Base-by-base conservation (phyloP, 1,140 invertebrate species). In the Cydia strobilella region DNA sequence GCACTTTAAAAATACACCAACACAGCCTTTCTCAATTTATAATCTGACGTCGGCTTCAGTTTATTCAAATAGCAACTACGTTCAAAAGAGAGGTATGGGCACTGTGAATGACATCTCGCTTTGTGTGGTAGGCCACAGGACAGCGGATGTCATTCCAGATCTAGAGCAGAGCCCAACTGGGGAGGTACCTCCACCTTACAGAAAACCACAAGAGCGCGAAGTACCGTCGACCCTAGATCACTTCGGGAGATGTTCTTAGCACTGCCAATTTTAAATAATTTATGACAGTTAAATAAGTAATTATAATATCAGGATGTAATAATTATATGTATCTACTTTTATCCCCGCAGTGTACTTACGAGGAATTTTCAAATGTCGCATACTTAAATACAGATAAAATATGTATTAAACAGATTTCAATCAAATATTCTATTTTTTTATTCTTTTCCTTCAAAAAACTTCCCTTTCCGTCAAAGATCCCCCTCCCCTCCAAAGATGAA, bases 381-480 rank as follows among this genome's bases (percentile, higher is more conserved):
- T 59, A 51, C 15, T 51, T 20, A 59, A 59, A 51, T 51, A 54
- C 54, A 59, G 54, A 23, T 59, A 23, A 59, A 59, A 54, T 54
- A 25, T 66, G 4, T 39, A 39, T 69, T 39, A 69, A 27, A 69
- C 25, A 39, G 65, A 69, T 4, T 69, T 69, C n/a, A 27, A 31
- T n/a, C 25, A 31, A 13, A 20, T n/a, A 23, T 39, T 69, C 2
- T 39, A 9, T n/a, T 27, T n/a, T n/a, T 69, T 39, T 45, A 15
- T 45, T 15, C 9, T 15, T 13, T 39, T 9, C 35, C 35, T 39
- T 39, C 35, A 39, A 39, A 39, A 31, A 31, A 0, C 5, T 31
- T 31, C 31, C 31, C 5, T 31, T 31, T 31, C 31, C 5, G 5
- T 31, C 31, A 31, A 31, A 9, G 35, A 2, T 39, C 1, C n/a